phyloP scores from a whole-genome alignment of 2,797 vertebrate species.

The Periophthalmus magnuspinnatus region DNA sequence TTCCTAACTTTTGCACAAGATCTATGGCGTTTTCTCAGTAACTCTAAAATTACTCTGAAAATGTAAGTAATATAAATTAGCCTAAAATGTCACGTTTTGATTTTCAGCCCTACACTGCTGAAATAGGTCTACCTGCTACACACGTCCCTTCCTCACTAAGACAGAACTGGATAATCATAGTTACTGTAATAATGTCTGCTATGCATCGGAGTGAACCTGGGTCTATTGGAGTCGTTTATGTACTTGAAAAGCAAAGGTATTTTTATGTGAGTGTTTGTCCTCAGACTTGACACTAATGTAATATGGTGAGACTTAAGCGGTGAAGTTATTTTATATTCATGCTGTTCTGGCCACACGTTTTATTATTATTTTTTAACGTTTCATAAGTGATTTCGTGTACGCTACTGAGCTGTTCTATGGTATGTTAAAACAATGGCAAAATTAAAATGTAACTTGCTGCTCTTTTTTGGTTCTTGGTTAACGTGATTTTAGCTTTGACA shows the following conservation, averaged over 20 bases:
- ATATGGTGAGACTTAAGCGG: slow-evolving; percentile 12
- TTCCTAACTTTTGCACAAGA: neutral
- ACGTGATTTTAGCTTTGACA: too few species aligned
- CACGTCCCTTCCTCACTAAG: neutral
- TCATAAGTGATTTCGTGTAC: neutral
- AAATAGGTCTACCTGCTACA: neutral
- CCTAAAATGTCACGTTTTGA: too few species aligned
- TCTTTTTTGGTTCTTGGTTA: too few species aligned
- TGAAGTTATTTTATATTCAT: slow-evolving; percentile 7
- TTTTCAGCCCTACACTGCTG: too few species aligned
- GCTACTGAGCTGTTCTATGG: neutral
- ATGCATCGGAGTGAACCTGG: neutral
- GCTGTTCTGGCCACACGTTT: slow-evolving; percentile 14
- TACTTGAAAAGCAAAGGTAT: slow-evolving; percentile 1
- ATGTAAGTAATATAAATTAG: neutral
- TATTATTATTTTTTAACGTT: neutral
- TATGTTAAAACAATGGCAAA: neutral
- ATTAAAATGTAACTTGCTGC: neutral
- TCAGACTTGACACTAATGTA: neutral
- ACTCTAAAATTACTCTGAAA: neutral
- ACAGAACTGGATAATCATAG: slow-evolving; percentile 41
- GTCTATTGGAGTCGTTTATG: neutral
- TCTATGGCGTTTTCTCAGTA: neutral
- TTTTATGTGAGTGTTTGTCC: neutral
- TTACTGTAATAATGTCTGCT: slow-evolving; percentile 10